These are phyloP conservation scores for Drosophila pectinifera DNA, from an alignment of 1,140 invertebrate species.

Conservation along the genomic window DNA sequence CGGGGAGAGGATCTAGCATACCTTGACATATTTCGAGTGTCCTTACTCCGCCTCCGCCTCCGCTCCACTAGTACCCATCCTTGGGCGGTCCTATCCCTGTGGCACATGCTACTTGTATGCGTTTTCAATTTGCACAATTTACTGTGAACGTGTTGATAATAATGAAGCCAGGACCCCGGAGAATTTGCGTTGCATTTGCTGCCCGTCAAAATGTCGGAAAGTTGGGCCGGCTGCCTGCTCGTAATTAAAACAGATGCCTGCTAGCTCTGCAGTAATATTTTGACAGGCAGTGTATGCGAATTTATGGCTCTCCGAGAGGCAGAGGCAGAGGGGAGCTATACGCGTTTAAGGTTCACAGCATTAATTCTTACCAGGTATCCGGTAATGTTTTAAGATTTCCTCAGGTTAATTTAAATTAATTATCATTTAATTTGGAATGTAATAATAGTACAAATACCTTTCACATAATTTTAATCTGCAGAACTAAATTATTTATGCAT, in stretches of 20 bases:
- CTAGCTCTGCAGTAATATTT: conserved; percentile 19
- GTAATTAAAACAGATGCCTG: conserved; percentile 52
- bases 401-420: neutral
- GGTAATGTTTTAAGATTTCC: neutral
- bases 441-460: too few relatives aligned
- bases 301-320: conserved; percentile 5
- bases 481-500: too few relatives aligned
- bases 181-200: conserved; percentile 22
- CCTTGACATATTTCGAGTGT: conserved; percentile 72
- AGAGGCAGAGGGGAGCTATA: too few relatives aligned
- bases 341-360: conserved; percentile 2
- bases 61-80: neutral
- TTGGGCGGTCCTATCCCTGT: conserved; percentile 1
- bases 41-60: conserved; percentile 42
- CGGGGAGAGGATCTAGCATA: conserved; percentile 58
- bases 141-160: conserved; percentile 76
- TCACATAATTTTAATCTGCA: too few relatives aligned
- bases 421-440: too few relatives aligned
- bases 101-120: conserved; percentile 60
- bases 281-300: conserved; percentile 16
- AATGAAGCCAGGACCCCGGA: conserved; percentile 52
- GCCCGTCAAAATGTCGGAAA: conserved; percentile 50
- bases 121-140: conserved; percentile 77
- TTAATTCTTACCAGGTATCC: too few relatives aligned
- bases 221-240: conserved; percentile 19